Evolutionary conservation across 2,113 vertebrate genomes (phyloP).

Genomic region (Drymodes brunneopygia): DNA sequence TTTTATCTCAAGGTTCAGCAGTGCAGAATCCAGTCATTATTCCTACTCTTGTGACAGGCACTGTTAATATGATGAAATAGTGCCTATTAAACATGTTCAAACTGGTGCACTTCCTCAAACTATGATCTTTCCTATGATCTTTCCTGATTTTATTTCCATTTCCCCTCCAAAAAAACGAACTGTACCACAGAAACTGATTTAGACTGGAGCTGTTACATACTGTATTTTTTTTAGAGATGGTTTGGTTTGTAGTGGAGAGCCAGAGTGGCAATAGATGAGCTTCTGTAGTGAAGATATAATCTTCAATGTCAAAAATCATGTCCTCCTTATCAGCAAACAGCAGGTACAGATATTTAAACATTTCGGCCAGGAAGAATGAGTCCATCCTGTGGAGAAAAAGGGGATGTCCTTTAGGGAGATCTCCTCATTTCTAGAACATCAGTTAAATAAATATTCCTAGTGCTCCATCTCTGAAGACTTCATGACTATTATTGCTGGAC

Average conservation of each 20-base stretch:
- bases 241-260: slow-evolving; percentile 85
- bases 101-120: neutral
- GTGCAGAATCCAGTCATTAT: neutral
- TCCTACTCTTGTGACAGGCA: neutral
- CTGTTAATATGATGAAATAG: neutral
- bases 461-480: neutral
- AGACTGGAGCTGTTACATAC: slow-evolving; percentile 55
- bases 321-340: slow-evolving; percentile 92
- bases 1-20: neutral
- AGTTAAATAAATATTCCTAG: neutral
- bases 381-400: slow-evolving; percentile 83
- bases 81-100: neutral
- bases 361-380: slow-evolving; percentile 97
- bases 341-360: slow-evolving; percentile 98
- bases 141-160: neutral
- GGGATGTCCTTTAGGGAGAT: neutral
- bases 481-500: neutral
- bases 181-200: neutral
- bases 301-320: slow-evolving; percentile 93
- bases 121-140: neutral
- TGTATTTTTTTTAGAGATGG: slow-evolving; percentile 71
- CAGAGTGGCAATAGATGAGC: slow-evolving; percentile 96
- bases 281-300: slow-evolving; percentile 98
- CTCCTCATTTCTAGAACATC: neutral
- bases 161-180: neutral